A percentile compares a stretch with the other conserved stretches of the same genome.
phyloP scores from a whole-genome alignment of 2,888 invertebrate genomes.

The Brachyopa scutellaris region DNA sequence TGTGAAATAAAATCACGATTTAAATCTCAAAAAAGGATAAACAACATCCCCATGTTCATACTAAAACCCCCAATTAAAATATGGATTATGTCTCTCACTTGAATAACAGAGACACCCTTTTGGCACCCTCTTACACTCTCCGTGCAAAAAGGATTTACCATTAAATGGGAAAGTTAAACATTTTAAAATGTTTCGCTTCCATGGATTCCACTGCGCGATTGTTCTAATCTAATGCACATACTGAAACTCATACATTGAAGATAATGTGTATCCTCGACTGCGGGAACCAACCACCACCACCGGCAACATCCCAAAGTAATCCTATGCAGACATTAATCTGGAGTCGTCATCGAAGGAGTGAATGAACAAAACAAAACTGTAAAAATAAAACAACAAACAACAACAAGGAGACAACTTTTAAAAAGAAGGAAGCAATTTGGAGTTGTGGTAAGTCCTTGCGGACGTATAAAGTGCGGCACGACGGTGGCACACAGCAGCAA shows the following conservation, averaged over 20 bases:
- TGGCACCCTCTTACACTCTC: background rate
- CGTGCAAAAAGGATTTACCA: slow-evolving; percentile 50
- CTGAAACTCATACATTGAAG: background rate
- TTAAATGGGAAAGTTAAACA: slow-evolving; percentile 59
- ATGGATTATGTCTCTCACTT: slow-evolving; percentile 79
- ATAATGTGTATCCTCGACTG: slow-evolving; percentile 31
- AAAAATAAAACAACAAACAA: slow-evolving; percentile 17
- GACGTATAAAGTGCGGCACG: slow-evolving; percentile 69
- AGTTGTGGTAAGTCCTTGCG: slow-evolving; percentile 70
- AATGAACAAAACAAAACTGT: slow-evolving; percentile 40
- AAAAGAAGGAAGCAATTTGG: slow-evolving; percentile 55
- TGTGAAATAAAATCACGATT: slow-evolving; percentile 27
- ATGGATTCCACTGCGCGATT: slow-evolving; percentile 37
- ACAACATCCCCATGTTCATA: slow-evolving; percentile 11
- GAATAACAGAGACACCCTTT: slow-evolving; percentile 74
- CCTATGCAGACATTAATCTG: slow-evolving; percentile 69
- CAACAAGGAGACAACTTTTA: slow-evolving; percentile 36
- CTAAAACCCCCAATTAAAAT: slow-evolving; percentile 76
- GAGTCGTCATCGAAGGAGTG: slow-evolving; percentile 71
- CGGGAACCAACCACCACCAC: slow-evolving; percentile 20
- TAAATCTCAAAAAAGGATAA: background rate
- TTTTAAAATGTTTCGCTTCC: slow-evolving; percentile 60
- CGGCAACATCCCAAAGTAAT: slow-evolving; percentile 54
- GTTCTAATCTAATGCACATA: slow-evolving; percentile 14
- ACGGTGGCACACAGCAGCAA: slow-evolving; percentile 60